Evolutionary conservation across 2,888 invertebrate genomes (phyloP), one percentile per base, ranked within the genome.

Genomic region (Alcis repandata): DNA sequence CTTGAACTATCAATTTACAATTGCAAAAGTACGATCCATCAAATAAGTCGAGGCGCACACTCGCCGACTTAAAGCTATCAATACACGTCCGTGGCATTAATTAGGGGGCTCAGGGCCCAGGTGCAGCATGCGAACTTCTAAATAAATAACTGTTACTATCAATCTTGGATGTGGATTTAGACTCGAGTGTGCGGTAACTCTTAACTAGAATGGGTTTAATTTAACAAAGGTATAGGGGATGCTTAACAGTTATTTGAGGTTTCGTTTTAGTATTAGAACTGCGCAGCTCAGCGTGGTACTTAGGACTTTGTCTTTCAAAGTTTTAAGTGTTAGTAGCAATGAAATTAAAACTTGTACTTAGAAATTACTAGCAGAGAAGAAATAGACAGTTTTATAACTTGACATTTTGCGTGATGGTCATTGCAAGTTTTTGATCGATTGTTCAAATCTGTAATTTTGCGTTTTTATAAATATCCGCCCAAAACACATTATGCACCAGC

Each of bases 31-130:
- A 40, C 51, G 17, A 65, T 65, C 57, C 45, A 65, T 65, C 65
- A 65, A 60, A 51, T 32, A 51, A 60, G 60, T 10, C 38, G 17
- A 1, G 13, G 41, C 49, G 54, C 51, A 59, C 64, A 56, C 59
- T 48, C 20, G 41, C 62, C 45, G 51, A 57, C 63, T 58, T 64
- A 43, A 62, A 41, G 69, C 74, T 67, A 79, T 78, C 79, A 77
- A 77, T 79, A 72, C 65, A 69, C 72, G 74, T 76, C 76, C 49
- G 41, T 52, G 38, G 69, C 70, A 77, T 79, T 78, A 77, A 78
- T 79, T 77, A 72, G 58, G 49, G 52, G 59, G 60, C 38, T 58
- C 48, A 38, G 53, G 59, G 69, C 73, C 65, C 79, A 78, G 79
- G 79, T 79, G 79, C 60, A 59, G 60, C 19, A 59, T 56, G 61